phyloP scores from a whole-genome alignment of 2,797 vertebrate genomes.

The Garrulus glandarius region DNA sequence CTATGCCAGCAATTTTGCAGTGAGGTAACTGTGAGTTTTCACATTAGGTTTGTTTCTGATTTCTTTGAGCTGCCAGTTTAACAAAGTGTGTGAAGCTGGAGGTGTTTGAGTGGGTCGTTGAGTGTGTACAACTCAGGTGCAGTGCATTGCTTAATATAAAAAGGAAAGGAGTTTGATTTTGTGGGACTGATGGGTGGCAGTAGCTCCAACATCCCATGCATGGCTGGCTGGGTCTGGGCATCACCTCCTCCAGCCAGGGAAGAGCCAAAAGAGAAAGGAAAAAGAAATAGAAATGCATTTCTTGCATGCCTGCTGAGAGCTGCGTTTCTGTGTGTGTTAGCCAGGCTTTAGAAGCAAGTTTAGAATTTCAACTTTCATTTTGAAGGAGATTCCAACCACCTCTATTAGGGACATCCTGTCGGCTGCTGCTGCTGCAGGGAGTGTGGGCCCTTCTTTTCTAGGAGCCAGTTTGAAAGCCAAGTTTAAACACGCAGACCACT shows the following conservation, averaged over 20 bases:
- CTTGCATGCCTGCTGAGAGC: background rate
- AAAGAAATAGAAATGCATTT: background rate
- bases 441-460: background rate
- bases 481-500: slow-evolving; percentile 39
- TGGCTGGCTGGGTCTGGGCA: background rate
- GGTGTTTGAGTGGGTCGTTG: background rate
- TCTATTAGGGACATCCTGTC: background rate
- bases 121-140: background rate
- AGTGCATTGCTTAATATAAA: background rate
- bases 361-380: background rate
- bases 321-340: background rate
- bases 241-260: background rate
- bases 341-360: background rate
- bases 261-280: background rate
- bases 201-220: rapidly evolving
- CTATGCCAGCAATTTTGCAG: background rate
- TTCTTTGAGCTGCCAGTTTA: background rate
- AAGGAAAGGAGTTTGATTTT: background rate
- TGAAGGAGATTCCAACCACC: background rate
- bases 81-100: background rate
- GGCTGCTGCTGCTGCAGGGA: background rate
- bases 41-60: background rate
- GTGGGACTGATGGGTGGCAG: background rate
- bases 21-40: background rate
- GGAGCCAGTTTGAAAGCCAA: background rate